phyloP scores from a whole-genome alignment of 1,140 invertebrate genomes.

The Drosophila pseudoananassae region DNA sequence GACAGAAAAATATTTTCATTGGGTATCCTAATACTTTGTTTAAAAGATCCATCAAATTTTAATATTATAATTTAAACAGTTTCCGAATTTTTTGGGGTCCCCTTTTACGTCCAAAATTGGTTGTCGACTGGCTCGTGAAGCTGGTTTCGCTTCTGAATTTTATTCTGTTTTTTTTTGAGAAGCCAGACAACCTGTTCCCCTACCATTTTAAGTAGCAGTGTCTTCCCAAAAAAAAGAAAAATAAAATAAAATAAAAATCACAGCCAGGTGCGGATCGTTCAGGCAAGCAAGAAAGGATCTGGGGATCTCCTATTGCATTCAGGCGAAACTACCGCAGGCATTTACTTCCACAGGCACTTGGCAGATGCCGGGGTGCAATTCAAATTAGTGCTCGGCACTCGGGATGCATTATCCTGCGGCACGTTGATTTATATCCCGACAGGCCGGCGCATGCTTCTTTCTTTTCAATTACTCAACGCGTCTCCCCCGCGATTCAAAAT shows the following conservation, averaged over 20 bases:
- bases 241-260: constrained; percentile 43
- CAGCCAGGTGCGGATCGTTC: constrained; percentile 51
- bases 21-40: background rate
- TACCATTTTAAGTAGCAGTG: constrained; percentile 42
- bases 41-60: constrained; percentile 25
- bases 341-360: constrained; percentile 17
- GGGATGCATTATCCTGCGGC: constrained; percentile 64
- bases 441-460: constrained; percentile 41
- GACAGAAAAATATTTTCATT: background rate
- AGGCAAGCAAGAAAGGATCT: constrained; percentile 46
- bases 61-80: constrained; percentile 61
- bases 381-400: constrained; percentile 75
- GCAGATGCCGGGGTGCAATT: constrained; percentile 63
- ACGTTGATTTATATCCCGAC: constrained; percentile 66
- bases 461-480: constrained; percentile 68
- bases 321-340: constrained; percentile 41
- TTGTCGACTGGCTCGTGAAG: constrained; percentile 17
- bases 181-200: constrained; percentile 58
- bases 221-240: constrained; percentile 3
- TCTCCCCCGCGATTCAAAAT: background rate
- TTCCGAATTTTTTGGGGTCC: constrained; percentile 29
- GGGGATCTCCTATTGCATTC: constrained; percentile 72
- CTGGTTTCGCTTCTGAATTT: constrained; percentile 18
- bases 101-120: constrained; percentile 1
- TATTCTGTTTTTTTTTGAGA: background rate